Evolutionary conservation across 2,888 invertebrate genomes (phyloP), one percentile per base, ranked within the genome.

Genomic region (Pollenia amentaria): DNA sequence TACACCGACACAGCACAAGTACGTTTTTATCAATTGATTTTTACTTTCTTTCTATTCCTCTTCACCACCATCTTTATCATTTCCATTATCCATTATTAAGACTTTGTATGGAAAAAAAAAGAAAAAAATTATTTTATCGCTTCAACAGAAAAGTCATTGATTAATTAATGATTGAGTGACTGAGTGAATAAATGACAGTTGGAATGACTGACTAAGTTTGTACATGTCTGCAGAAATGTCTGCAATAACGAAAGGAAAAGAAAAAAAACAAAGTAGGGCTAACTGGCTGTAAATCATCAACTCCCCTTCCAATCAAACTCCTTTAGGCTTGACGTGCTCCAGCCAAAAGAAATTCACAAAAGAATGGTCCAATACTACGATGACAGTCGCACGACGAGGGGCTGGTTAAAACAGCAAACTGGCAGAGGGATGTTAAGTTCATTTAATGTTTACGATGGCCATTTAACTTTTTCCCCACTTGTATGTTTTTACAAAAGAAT

Each of bases 101-200:
- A 62, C 18, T 40, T 76, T 80, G 64, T 60, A 65, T 12, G 4
- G 48, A 76, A 70, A 38, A 38, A 69, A 55, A 77, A 65, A 62
- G 16, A 38, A 69, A 2, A 55, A 77, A 60, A 72, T 48, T 48
- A 77, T 72, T 72, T 80, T 62, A 79, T 79, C 78, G 65, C 86
- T 80, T 72, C 57, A 80, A 77, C 65, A 62, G 79, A 76, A 83
- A 78, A 79, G 70, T 77, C 79, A 70, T 80, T 87, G 72, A 84
- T 80, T 87, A 84, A 87, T 87, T 80, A 87, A 80, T 80, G 79
- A 80, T 67, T 84, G 79, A 83, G 46, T 67, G 48, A 64, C n/a
- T 60, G 44, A 82, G 14, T 81, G 73, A 51, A 21, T 57, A 57
- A 11, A 62, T 29, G 70, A 62, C 21, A 38, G 38, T 81, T 62